These are phyloP conservation scores for Manis pentadactyla DNA, from an alignment of 2,797 vertebrate genomes.

Conservation along the genomic window DNA sequence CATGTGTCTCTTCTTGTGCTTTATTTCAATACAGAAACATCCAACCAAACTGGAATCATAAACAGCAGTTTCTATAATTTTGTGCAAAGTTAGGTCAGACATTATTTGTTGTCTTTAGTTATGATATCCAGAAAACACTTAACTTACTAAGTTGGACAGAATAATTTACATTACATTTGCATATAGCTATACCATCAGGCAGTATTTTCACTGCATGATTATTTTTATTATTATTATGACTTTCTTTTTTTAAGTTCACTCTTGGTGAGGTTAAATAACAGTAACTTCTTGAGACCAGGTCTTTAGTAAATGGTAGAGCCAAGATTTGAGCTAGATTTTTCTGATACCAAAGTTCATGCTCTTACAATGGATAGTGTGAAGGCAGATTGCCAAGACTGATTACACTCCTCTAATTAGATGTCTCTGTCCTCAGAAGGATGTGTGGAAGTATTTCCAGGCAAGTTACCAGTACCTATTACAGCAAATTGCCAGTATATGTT, in stretches of 20 bases:
- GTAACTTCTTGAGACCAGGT: slow-evolving; percentile 23
- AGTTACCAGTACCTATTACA: slow-evolving; percentile 25
- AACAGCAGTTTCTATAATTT: slow-evolving; percentile 10
- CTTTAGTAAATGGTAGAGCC: slow-evolving; percentile 45
- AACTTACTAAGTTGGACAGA: not conserved
- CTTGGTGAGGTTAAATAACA: slow-evolving; percentile 30
- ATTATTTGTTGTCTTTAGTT: not conserved
- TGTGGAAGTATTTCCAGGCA: slow-evolving; percentile 57
- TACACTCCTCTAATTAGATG: slow-evolving; percentile 45
- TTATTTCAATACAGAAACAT: not conserved
- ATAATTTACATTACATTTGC: not conserved
- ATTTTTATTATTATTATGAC: slow-evolving; percentile 11
- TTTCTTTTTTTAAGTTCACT: slow-evolving; percentile 1
- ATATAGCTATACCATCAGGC: not conserved
- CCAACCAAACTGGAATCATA: not conserved
- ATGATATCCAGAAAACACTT: slow-evolving; percentile 35
- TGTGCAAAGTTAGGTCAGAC: not conserved
- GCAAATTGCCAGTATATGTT: not conserved
- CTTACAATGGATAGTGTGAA: not conserved
- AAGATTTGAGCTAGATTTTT: slow-evolving; percentile 30
- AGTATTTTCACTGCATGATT: slow-evolving; percentile 18
- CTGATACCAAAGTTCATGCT: slow-evolving; percentile 35
- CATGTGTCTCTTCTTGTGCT: not conserved
- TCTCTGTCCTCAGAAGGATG: slow-evolving; percentile 42
- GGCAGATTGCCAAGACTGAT: slow-evolving; percentile 67